Conservation (phyloP, 2,888 invertebrate genomes). For the Halictus ligatus region DNA sequence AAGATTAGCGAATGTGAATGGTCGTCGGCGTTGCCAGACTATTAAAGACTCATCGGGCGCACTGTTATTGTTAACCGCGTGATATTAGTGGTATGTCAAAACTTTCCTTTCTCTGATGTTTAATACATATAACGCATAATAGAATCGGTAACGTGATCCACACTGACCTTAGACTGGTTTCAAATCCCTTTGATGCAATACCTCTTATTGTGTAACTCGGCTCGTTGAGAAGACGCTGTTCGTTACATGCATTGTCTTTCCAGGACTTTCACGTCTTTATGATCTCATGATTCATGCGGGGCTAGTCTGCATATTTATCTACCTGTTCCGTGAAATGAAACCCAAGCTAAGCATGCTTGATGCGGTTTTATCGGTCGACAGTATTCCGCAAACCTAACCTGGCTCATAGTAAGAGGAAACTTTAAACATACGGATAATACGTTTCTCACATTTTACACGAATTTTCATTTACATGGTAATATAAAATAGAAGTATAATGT, state of each 20-base stretch:
- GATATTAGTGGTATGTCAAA: slow-evolving; percentile 8
- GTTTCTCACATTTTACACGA: neutral
- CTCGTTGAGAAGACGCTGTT: slow-evolving; percentile 56
- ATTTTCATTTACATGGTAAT: neutral
- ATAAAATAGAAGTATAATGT: neutral
- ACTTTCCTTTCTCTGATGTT: slow-evolving; percentile 11
- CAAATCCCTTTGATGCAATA: slow-evolving; percentile 45
- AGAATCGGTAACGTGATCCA: slow-evolving; percentile 64
- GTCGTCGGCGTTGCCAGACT: too few relatives aligned
- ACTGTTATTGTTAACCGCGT: slow-evolving; percentile 14
- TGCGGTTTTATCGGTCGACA: slow-evolving; percentile 50
- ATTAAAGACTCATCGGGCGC: too few relatives aligned
- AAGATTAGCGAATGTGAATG: too few relatives aligned
- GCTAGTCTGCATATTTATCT: slow-evolving; percentile 58
- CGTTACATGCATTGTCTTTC: slow-evolving; percentile 64
- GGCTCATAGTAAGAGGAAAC: neutral
- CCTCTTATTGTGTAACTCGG: slow-evolving; percentile 42
- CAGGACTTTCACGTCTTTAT: slow-evolving; percentile 61
- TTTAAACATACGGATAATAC: neutral
- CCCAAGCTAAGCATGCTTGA: slow-evolving; percentile 58
- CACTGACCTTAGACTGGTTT: slow-evolving; percentile 33
- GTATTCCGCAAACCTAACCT: neutral
- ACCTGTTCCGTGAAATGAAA: slow-evolving; percentile 64
- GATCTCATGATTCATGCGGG: slow-evolving; percentile 67
- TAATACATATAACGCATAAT: slow-evolving; percentile 28